phyloP scores from a whole-genome alignment of 1,140 invertebrate genomes.

The Eupeodes corollae region DNA sequence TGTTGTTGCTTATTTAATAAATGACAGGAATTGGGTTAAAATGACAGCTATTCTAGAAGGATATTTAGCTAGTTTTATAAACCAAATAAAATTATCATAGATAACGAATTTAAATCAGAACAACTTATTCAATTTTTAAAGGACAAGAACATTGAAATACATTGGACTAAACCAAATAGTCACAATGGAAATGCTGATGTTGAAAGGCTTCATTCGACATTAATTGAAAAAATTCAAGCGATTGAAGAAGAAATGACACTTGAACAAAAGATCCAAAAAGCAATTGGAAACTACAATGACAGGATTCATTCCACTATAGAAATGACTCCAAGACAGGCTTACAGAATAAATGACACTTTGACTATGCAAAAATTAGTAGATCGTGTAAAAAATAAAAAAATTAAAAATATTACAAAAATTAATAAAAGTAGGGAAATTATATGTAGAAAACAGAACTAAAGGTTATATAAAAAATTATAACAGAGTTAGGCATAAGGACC shows the following conservation, averaged over 20 bases:
- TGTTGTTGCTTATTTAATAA: not conserved
- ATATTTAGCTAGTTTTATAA: too few species aligned
- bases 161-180: too few species aligned
- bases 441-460: constrained; percentile 1
- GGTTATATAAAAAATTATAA: constrained; percentile 2
- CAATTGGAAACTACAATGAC: constrained; percentile 1
- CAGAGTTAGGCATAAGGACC: not conserved
- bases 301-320: not conserved
- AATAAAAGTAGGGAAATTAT: constrained; percentile 3
- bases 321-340: not conserved
- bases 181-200: too few species aligned
- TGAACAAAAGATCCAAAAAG: not conserved
- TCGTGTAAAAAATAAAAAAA: not conserved
- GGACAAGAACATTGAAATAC: too few species aligned
- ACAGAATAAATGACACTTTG: not conserved
- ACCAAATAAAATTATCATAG: too few species aligned
- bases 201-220: too few species aligned
- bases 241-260: not conserved
- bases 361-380: not conserved
- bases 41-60: too few species aligned
- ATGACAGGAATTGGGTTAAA: constrained; percentile 1
- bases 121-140: too few species aligned
- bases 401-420: too few species aligned
- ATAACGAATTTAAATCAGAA: too few species aligned
- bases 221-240: too few species aligned